Conservation (phyloP, 2,113 vertebrate genomes). For the Amblyopsis rosae region DNA sequence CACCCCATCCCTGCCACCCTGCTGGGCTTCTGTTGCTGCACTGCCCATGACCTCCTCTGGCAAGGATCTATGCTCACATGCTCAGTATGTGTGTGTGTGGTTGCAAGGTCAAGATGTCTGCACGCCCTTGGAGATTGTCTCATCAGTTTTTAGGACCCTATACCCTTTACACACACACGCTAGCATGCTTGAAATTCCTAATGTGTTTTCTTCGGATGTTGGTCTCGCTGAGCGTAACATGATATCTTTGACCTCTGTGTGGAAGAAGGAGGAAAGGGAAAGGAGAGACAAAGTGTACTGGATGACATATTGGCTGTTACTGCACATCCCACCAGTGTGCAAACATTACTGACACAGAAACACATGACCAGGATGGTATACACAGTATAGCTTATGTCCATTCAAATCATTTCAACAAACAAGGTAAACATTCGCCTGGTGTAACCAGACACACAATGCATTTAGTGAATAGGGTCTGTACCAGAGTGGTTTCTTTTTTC, state of each 20-base stretch:
- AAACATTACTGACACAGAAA: background rate
- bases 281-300: too few species aligned
- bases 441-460: too few species aligned
- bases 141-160: too few species aligned
- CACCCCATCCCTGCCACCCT: background rate
- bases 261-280: background rate
- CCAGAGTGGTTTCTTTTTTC: too few species aligned
- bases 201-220: background rate
- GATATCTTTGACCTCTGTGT: constrained; percentile 15
- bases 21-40: constrained; percentile 7
- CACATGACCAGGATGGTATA: too few species aligned
- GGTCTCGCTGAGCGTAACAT: background rate
- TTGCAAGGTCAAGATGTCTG: background rate
- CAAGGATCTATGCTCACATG: background rate
- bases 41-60: constrained; percentile 1
- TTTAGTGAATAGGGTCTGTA: too few species aligned
- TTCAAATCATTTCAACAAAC: too few species aligned
- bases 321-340: background rate
- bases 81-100: background rate
- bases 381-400: too few species aligned
- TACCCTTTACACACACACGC: constrained; percentile 5
- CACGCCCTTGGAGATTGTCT: too few species aligned
- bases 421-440: too few species aligned
- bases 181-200: background rate
- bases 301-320: too few species aligned